Percentiles rank a stretch among this genome's conserved stretches.
phyloP scores from a whole-genome alignment of 1,140 invertebrate genomes.

The Antheraea pernyi region DNA sequence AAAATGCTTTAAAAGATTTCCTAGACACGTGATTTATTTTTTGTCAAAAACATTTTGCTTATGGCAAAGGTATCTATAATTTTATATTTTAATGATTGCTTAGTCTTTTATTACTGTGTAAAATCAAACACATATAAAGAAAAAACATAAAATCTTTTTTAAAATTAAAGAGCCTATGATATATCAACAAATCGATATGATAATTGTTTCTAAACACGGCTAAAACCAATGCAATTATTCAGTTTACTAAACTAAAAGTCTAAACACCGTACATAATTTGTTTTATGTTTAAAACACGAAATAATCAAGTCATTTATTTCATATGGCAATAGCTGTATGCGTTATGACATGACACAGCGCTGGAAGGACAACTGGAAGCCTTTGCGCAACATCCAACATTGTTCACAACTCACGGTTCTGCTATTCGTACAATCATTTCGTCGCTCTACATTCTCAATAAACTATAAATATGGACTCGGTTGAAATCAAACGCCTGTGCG shows the following conservation, averaged over 20 bases:
- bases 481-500: constrained; percentile 30
- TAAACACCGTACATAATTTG: background rate
- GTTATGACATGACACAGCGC: constrained; percentile 2
- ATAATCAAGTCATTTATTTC: background rate
- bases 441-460: constrained; percentile 44
- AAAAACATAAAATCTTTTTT: no score
- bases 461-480: constrained; percentile 33
- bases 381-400: constrained; percentile 43
- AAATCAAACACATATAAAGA: no score
- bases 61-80: no score
- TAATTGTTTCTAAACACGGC: no score
- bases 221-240: no score
- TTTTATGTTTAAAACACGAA: no score
- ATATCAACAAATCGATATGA: no score
- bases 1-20: background rate
- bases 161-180: no score
- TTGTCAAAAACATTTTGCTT: no score
- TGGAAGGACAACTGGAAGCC: constrained; percentile 35
- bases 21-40: background rate
- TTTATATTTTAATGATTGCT: no score
- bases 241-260: no score
- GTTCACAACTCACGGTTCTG: constrained; percentile 33
- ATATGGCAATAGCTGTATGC: background rate
- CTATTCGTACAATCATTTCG: constrained; percentile 28
- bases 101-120: no score